Base-by-base conservation (phyloP, 1,140 invertebrate genomes). In the Ostrea edulis region DNA sequence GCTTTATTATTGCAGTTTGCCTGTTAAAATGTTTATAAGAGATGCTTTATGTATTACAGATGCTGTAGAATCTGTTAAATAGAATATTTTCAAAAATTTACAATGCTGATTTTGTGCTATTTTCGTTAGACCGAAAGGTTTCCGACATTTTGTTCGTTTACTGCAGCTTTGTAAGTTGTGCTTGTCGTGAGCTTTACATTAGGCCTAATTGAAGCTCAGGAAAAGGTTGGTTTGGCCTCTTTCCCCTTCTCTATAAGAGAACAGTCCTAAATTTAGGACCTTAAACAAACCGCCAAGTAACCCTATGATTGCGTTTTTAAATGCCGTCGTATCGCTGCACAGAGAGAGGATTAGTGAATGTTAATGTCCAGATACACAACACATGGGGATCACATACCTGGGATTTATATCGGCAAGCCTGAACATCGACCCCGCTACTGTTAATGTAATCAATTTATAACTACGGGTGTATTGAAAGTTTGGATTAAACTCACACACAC, bases 21-120 rank as follows among this genome's bases (percentile, higher is more conserved):
- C 68, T 77, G 68, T 77, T 77, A 25, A 77, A 77, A 77, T 77
- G 68, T 77, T 77, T 77, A 77, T 25, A 77, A 77, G 58, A 62
- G 22, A 35, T 77, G 68, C 68, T 77, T 77, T 77, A 77, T 77
- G 29, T 77, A 77, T 77, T 77, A 29, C 68, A 29, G 58, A 77
- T 77, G 68, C 68, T 35, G 8, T 77, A 35, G 29, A 44, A 77
- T 77, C 25, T 77, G 68, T 77, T 77, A 25, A 77, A 77, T 77
- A 77, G 68, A 77, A 68, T 29, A 77, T 77, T 77, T 77, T 22
- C 22, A 77, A 77, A 77, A 14, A 77, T 44, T 44, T 44, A 44
- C 1, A 44, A 44, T 44, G 35, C 35, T 77, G 68, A 29, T 35
- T 0, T 35, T n/a, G 55, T 20, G 5, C 20, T 58, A n/a, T 62